These are phyloP conservation scores for Radopholus similis DNA, from an alignment of 1,140 invertebrate species.

Conservation along the genomic window DNA sequence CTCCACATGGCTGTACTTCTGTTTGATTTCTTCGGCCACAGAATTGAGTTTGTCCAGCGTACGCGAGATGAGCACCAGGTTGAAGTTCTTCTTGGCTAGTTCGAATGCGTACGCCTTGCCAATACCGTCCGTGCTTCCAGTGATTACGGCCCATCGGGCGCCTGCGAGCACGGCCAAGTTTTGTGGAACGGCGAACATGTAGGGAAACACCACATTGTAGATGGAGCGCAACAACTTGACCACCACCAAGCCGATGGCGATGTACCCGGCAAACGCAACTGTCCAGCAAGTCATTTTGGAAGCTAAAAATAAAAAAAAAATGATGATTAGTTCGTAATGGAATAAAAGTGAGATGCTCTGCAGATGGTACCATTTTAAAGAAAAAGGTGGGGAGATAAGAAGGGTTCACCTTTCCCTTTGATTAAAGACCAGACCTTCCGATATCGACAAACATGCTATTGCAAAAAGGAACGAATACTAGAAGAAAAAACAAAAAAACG, in stretches of 20 bases:
- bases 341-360: too few species aligned
- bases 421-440: not conserved
- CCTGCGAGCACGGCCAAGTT: slow-evolving; percentile 48
- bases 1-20: slow-evolving; percentile 11
- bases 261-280: slow-evolving; percentile 20
- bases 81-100: slow-evolving; percentile 51
- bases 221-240: slow-evolving; percentile 27
- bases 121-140: slow-evolving; percentile 58
- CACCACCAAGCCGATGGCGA: slow-evolving; percentile 15
- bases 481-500: not conserved
- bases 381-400: too few species aligned
- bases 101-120: slow-evolving; percentile 56
- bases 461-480: not conserved
- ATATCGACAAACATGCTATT: not conserved
- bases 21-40: slow-evolving; percentile 46
- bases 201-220: slow-evolving; percentile 45
- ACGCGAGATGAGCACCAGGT: slow-evolving; percentile 51
- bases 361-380: too few species aligned
- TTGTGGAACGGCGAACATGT: slow-evolving; percentile 40
- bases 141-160: slow-evolving; percentile 55
- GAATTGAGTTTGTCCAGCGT: slow-evolving; percentile 47
- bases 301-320: not conserved
- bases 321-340: too few species aligned
- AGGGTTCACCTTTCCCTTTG: too few species aligned
- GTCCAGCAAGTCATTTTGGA: not conserved